Evolutionary conservation across 2,797 vertebrate genomes (phyloP), one percentile per base, ranked within the genome.

Genomic region (Schizothorax lantsangensis): DNA sequence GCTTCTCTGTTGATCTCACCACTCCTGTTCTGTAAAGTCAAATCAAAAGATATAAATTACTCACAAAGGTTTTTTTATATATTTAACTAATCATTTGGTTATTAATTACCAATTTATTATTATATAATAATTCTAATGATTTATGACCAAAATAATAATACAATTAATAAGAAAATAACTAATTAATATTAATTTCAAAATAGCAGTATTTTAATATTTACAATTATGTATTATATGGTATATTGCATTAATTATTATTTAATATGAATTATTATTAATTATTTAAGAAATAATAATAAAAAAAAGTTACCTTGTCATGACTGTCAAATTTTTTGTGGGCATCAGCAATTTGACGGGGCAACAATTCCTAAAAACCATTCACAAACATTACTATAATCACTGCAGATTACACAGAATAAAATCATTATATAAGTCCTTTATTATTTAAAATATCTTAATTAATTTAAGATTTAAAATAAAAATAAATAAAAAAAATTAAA

Each of bases 271-370:
- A 30, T 30, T 30, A 30, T 30, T 30, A 30, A 30, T 30, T 30
- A 30, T 30, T 30, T 30, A 30, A n/a, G 10, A 11, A 12, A 47
- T 52, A 38, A 77, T 45, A 68, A 12, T 6, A 59, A 19, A 47
- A 47, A 43, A 9, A 3, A 10, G 77, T 91, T 82, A 96, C 95
- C 95, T 94, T 94, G 89, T 93, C 91, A 30, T 94, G 93, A n/a
- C 86, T 36, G 77, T 95, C 92, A 90, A 94, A 96, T 68, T 87
- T 94, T 85, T 90, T 94, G 36, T 88, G 91, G 57, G 93, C 95
- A 2, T 90, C 87, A 21, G 92, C 45, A 26, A 95, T 89, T 84
- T 94, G 95, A 81, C 85, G 91, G 26, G 93, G 93, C 47, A 92
- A 91, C 10, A 92, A 90, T 40, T 96, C 95, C 95, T 95, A 78